Conservation (phyloP, 2,113 vertebrate species). For the Willisornis vidua region DNA sequence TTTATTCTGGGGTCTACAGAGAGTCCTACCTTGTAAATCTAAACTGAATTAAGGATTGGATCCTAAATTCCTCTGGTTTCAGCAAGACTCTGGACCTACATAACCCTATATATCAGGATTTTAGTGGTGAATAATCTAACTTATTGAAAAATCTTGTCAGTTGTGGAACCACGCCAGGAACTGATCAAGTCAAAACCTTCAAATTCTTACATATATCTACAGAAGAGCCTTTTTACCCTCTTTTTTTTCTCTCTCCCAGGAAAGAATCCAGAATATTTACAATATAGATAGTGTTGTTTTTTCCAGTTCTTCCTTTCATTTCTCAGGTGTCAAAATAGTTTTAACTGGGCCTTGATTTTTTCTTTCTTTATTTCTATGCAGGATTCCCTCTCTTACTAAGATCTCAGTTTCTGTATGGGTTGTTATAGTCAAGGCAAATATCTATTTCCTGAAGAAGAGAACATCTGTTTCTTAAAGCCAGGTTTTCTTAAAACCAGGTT, state of each 20-base stretch:
- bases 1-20: constrained; percentile 6
- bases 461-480: not conserved
- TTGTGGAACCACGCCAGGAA: not conserved
- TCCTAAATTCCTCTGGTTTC: constrained; percentile 47
- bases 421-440: not conserved
- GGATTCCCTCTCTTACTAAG: not conserved
- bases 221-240: not conserved
- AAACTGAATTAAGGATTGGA: constrained; percentile 16
- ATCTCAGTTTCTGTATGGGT: not conserved
- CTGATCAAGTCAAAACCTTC: constrained; percentile 5
- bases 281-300: not conserved
- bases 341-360: not conserved
- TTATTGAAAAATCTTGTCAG: not conserved
- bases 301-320: not conserved
- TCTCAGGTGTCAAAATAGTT: not conserved
- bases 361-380: not conserved
- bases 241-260: not conserved
- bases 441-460: not conserved
- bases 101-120: not conserved
- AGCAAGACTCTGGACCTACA: not conserved
- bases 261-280: not conserved
- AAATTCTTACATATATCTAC: not conserved
- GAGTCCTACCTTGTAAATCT: constrained; percentile 28
- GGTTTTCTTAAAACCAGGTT: not conserved
- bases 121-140: not conserved